These are phyloP conservation scores for Enteromius anoplus DNA, from an alignment of 2,797 vertebrate species.

Conservation along the genomic window DNA sequence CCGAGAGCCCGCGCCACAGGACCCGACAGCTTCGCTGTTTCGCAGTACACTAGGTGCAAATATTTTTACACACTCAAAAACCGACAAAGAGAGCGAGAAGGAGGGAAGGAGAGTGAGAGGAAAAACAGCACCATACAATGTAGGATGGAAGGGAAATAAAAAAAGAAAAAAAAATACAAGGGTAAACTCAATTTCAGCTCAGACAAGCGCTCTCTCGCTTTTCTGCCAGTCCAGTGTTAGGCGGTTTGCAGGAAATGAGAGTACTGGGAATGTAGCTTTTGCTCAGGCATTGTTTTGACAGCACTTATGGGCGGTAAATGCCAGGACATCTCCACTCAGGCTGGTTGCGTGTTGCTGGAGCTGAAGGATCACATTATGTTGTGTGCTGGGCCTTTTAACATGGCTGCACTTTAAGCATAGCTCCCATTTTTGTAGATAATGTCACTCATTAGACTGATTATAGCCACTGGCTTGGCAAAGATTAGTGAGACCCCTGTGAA, in stretches of 20 bases:
- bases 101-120: constrained; percentile 27
- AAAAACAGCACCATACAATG: constrained; percentile 33
- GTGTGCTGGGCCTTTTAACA: constrained; percentile 54
- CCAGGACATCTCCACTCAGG: constrained; percentile 61
- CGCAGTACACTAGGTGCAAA: constrained; percentile 53
- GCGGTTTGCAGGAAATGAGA: constrained; percentile 22
- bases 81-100: constrained; percentile 20
- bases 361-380: constrained; percentile 61
- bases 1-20: constrained; percentile 38
- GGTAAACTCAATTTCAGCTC: constrained; percentile 55
- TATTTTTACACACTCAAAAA: constrained; percentile 52
- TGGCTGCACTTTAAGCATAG: constrained; percentile 42
- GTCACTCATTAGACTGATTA: constrained; percentile 59
- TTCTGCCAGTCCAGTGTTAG: constrained; percentile 40
- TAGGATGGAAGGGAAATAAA: constrained; percentile 12
- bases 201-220: constrained; percentile 3
- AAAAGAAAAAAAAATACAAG: constrained; percentile 44
- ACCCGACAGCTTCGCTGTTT: constrained; percentile 46
- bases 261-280: constrained; percentile 57
- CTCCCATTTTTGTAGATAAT: constrained; percentile 52
- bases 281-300: constrained; percentile 64
- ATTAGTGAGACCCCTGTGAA: constrained; percentile 47
- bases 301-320: constrained; percentile 60
- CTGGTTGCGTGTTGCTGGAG: constrained; percentile 51
- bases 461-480: constrained; percentile 48